Conservation (phyloP, 2,888 invertebrate genomes). For the Drosophila suboccidentalis region DNA sequence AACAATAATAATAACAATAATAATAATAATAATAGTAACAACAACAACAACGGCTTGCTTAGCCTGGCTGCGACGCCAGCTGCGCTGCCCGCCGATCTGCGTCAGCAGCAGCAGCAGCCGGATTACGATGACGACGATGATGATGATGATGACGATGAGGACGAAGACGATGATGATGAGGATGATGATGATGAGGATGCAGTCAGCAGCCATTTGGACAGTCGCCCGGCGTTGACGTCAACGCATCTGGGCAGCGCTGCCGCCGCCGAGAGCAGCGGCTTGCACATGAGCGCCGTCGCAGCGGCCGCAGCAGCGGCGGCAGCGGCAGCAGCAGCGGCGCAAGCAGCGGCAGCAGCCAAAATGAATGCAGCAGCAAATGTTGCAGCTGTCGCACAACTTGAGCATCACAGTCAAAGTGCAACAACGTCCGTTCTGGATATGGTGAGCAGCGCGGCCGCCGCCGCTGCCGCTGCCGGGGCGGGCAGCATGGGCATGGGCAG, state of each 20-base stretch:
- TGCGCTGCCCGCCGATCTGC: conserved; percentile 53
- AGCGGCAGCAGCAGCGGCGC: conserved; percentile 71
- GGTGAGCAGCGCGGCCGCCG: conserved; percentile 38
- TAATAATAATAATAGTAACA: conserved; percentile 47
- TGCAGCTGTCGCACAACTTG: conserved; percentile 51
- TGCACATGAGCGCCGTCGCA: conserved; percentile 67
- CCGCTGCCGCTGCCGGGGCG: conserved; percentile 6
- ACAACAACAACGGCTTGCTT: conserved; percentile 40
- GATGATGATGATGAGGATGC: conserved; percentile 65
- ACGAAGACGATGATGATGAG: conserved; percentile 58
- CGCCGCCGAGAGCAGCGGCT: conserved; percentile 56
- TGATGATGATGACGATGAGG: conserved; percentile 48
- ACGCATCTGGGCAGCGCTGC: conserved; percentile 53
- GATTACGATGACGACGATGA: conserved; percentile 58
- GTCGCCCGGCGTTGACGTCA: conserved; percentile 42
- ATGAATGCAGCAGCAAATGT: conserved; percentile 57
- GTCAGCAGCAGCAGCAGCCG: conserved; percentile 36
- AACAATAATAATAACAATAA: conserved; percentile 40
- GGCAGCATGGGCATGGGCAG: conserved; percentile 24
- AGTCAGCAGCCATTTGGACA: conserved; percentile 35
- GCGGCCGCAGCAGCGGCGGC: conserved; percentile 65
- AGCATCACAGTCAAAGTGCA: conserved; percentile 58
- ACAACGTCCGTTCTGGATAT: conserved; percentile 53
- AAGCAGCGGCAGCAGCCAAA: conserved; percentile 60
- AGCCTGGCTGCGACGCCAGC: conserved; percentile 20